Percentiles rank a stretch among this genome's conserved stretches.
Evolutionary conservation across 2,888 invertebrate species (phyloP).

Genomic region (Ditula angustiorana): DNA sequence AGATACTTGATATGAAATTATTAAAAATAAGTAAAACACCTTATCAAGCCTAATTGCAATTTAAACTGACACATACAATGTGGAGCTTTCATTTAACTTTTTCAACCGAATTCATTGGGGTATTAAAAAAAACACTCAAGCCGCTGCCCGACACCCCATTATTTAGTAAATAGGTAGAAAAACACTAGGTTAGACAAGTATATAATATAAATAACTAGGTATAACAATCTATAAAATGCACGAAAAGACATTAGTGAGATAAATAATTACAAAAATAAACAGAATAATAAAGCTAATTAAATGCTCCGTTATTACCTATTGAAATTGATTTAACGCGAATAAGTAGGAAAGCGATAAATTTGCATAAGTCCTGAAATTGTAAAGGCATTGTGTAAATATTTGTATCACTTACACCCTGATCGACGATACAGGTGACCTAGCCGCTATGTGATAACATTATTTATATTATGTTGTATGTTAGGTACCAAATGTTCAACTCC

Average conservation of each 20-base stretch:
- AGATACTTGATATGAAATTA: too few relatives aligned
- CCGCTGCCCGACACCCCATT: conserved; percentile 14
- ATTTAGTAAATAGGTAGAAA: conserved; percentile 15
- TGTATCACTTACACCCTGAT: background rate
- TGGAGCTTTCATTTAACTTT: background rate
- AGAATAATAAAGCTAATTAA: conserved; percentile 23
- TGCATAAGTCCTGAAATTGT: background rate
- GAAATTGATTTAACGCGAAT: conserved; percentile 51
- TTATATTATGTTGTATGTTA: background rate
- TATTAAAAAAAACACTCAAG: background rate
- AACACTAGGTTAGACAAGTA: conserved; percentile 19
- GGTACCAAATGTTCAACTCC: background rate
- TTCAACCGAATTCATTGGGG: background rate
- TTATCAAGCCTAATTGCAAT: too few relatives aligned
- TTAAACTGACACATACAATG: too few relatives aligned
- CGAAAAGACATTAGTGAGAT: conserved; percentile 83
- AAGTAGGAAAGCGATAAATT: conserved; percentile 44
- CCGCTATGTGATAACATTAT: background rate
- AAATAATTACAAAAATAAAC: conserved; percentile 46
- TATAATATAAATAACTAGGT: conserved; percentile 46
- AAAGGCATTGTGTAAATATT: too few relatives aligned
- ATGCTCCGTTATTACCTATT: conserved; percentile 39
- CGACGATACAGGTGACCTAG: background rate
- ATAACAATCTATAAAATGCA: conserved; percentile 53
- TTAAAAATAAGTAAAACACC: too few relatives aligned